Conservation (phyloP, 2,113 vertebrate species). For the Blennius ocellaris region DNA sequence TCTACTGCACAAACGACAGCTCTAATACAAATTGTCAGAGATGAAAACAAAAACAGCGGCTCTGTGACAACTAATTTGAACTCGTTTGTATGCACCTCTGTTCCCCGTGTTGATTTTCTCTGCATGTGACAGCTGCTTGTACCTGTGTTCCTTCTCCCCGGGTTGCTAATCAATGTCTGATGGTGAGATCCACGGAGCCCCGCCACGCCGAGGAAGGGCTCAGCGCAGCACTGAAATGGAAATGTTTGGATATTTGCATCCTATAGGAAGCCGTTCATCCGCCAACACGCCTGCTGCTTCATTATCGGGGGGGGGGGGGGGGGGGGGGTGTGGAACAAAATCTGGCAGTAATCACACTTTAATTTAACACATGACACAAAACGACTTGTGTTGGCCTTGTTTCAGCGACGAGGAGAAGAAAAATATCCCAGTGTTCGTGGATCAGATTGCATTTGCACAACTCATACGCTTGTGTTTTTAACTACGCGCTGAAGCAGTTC, state of each 20-base stretch:
- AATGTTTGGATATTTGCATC: conserved; percentile 31
- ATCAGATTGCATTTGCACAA: no score
- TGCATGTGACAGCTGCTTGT: conserved; percentile 62
- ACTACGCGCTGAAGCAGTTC: no score
- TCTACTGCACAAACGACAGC: conserved; percentile 31
- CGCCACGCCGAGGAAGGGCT: conserved; percentile 10
- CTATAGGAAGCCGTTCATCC: conserved; percentile 7
- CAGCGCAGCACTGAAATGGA: conserved; percentile 16
- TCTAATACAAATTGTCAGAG: conserved; percentile 40
- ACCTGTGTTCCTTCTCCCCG: conserved; percentile 36
- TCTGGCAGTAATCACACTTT: no score
- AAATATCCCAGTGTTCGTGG: no score
- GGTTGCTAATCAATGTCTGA: conserved; percentile 65
- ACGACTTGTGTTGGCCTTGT: no score
- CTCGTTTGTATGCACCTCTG: conserved; percentile 54
- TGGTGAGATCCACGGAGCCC: conserved; percentile 21
- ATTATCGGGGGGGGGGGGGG: not conserved
- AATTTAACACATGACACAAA: no score
- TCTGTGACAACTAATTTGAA: conserved; percentile 63
- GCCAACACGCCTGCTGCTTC: conserved; percentile 4
- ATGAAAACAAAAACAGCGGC: conserved; percentile 64
- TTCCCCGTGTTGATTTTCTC: conserved; percentile 47
- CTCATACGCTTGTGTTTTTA: no score
- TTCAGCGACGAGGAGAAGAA: no score
- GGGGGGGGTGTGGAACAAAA: not conserved